Percentiles rank a stretch among this genome's conserved stretches.
These are phyloP conservation scores for Picathartes gymnocephalus DNA, from an alignment of 2,113 vertebrate species.

Conservation along the genomic window DNA sequence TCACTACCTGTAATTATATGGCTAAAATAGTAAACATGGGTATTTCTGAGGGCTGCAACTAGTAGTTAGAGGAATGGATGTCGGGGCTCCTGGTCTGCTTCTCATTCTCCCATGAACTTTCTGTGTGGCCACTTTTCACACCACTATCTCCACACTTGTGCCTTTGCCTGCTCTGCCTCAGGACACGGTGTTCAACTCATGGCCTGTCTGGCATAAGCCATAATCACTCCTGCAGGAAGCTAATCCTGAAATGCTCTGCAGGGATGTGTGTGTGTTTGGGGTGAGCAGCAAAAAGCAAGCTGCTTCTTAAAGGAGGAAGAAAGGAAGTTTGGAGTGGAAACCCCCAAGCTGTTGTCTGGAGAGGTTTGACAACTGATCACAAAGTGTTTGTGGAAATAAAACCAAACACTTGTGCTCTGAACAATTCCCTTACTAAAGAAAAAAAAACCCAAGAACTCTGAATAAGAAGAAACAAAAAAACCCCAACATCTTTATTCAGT, in stretches of 20 bases:
- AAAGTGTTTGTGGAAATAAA: background rate
- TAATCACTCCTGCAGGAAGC: background rate
- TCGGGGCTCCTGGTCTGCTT: background rate
- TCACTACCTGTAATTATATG: conserved; percentile 47
- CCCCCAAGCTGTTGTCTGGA: background rate
- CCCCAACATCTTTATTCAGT: background rate
- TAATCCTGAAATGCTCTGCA: background rate
- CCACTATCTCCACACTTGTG: background rate
- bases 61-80: background rate
- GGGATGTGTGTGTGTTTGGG: background rate
- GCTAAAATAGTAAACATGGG: conserved; percentile 41
- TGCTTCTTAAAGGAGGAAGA: background rate
- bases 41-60: conserved; percentile 30
- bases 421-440: background rate
- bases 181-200: background rate
- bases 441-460: background rate
- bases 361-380: background rate
- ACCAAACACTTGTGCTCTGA: background rate
- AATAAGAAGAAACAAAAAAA: background rate
- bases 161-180: background rate
- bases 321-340: background rate
- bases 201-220: background rate
- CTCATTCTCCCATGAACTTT: conserved; percentile 26
- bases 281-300: background rate
- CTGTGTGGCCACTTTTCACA: background rate